phyloP scores from a whole-genome alignment of 2,888 invertebrate species.

The Xestia c-nigrum region DNA sequence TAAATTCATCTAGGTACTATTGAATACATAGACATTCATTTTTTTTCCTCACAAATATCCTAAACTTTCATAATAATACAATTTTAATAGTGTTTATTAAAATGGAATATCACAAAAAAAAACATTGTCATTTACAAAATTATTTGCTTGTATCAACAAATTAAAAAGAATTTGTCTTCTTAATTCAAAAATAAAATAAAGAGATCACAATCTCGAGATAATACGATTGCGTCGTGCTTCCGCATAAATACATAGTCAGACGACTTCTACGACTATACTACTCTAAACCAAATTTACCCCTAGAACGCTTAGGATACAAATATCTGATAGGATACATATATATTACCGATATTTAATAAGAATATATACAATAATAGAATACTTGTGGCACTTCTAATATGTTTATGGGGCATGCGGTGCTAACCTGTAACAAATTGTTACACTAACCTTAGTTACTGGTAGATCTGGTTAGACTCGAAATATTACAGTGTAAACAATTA shows the following conservation, averaged over 20 bases:
- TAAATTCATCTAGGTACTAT: no score
- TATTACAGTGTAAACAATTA: no score
- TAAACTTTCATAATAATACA: no score
- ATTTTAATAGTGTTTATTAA: background rate
- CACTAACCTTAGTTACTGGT: no score
- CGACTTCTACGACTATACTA: no score
- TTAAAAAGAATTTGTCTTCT: background rate
- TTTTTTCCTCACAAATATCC: no score
- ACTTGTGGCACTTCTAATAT: no score
- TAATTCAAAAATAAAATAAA: background rate
- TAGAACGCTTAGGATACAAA: background rate
- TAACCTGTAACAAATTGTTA: no score
- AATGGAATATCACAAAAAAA: background rate
- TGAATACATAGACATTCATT: no score
- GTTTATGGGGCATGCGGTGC: no score
- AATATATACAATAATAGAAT: background rate
- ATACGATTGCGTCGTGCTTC: background rate
- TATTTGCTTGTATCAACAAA: background rate
- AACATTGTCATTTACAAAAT: background rate
- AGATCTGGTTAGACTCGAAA: no score
- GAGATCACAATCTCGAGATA: constrained; percentile 2
- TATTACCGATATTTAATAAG: background rate
- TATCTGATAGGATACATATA: background rate
- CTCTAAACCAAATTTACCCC: background rate
- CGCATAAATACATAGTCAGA: background rate